Base-by-base conservation (phyloP, 2,113 vertebrate species). In the Embiotoca jacksoni region DNA sequence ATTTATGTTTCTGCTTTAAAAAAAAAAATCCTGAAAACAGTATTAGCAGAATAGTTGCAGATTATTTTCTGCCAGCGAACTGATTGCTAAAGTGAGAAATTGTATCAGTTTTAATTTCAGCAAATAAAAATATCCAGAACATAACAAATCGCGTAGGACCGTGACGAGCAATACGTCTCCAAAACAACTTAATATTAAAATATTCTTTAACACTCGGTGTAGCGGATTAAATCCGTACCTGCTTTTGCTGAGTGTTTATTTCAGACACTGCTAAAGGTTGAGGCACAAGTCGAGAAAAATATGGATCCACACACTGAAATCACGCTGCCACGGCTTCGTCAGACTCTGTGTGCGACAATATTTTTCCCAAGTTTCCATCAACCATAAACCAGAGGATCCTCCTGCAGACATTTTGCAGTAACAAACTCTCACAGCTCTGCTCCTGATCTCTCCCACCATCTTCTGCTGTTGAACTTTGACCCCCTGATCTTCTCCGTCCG, bases 371-470 rank as follows among this genome's bases (percentile, higher is more conserved):
- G 66, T 35, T n/a, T 66, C 54, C 55, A 59, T 71, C 37, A 8
- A 1, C 57, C 85, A 13, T 65, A 47, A 69, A 23, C 49, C 6
- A 32, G 76, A 75, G 35, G 36, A 44, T 37, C 10, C 15, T 57
- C 70, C 33, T 2, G 60, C 37, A 10, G 23, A 23, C 23, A 23
- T 23, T 23, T 23, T 23, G n/a, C 75, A 66, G 46, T 78, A 82
- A 77, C 83, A 37, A 60, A 39, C 60, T 68, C 39, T 54, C 70
- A n/a, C 60, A 23, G 23, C 23, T 83, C 80, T 73, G 75, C 58
- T 83, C 85, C 80, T 68, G 63, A 61, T 62, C 79, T 73, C 46
- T 80, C 72, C 83, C 23, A 80, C 68, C 79, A 78, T 86, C 75
- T 44, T 81, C 78, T 39, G 59, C 73, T 54, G 11, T 83, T 23